These are phyloP conservation scores for Phylloscopus trochilus DNA, from an alignment of 2,113 vertebrate genomes.

Conservation along the genomic window DNA sequence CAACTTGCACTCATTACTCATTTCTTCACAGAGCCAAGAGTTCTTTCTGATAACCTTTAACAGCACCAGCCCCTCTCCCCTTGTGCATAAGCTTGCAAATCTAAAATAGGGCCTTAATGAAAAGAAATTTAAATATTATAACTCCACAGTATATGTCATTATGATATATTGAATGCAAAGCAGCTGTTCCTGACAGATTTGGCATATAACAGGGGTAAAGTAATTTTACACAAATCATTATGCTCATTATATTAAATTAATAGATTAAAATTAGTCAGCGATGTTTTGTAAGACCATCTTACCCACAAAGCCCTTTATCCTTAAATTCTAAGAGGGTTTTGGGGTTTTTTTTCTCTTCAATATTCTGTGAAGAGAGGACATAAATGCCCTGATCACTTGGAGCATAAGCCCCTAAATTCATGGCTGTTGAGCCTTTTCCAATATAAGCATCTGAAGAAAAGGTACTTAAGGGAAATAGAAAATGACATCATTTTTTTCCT, in stretches of 20 bases:
- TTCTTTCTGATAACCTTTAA: not conserved
- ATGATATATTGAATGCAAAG: constrained; percentile 36
- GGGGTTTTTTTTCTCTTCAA: not conserved
- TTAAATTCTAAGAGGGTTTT: not conserved
- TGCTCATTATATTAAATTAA: constrained; percentile 45
- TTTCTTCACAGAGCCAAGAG: not conserved
- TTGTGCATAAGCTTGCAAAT: not conserved
- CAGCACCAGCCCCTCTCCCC: not conserved
- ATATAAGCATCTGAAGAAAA: constrained; percentile 51
- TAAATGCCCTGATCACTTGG: constrained; percentile 56
- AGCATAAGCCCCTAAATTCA: constrained; percentile 67
- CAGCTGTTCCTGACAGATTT: constrained; percentile 54
- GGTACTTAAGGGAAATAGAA: constrained; percentile 76
- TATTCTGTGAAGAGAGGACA: not conserved
- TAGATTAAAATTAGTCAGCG: constrained; percentile 27
- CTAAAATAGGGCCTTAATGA: not conserved
- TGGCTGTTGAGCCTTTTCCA: constrained; percentile 71
- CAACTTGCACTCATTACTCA: not conserved
- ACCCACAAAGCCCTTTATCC: constrained; percentile 14
- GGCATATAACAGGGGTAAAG: constrained; percentile 29
- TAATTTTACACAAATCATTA: constrained; percentile 46
- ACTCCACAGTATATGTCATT: not conserved
- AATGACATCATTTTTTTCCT: constrained; percentile 64
- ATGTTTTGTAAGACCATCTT: constrained; percentile 43
- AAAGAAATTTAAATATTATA: not conserved